These are phyloP conservation scores for Ctenicera cuprea DNA, from an alignment of 2,888 invertebrate genomes.

Conservation along the genomic window DNA sequence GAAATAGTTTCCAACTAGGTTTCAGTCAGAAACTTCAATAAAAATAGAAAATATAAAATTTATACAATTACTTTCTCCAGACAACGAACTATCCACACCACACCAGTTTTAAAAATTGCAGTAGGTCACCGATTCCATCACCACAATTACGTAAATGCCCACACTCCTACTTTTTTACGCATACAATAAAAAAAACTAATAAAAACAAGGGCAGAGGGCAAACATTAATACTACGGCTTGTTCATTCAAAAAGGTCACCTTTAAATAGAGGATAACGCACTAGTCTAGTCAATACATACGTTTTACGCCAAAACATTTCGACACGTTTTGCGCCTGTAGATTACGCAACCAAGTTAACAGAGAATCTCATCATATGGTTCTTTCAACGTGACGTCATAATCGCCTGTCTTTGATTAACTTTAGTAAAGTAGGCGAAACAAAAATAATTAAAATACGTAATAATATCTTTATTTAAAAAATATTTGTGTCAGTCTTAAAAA, in stretches of 20 bases:
- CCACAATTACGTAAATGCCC: conserved; percentile 21
- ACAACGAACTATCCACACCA: background rate
- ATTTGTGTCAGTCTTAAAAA: too few relatives aligned
- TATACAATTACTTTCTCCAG: background rate
- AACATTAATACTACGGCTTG: conserved; percentile 16
- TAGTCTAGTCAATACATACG: conserved; percentile 1
- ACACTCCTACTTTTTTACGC: background rate
- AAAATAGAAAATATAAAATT: conserved; percentile 6
- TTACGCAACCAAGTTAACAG: conserved; percentile 17
- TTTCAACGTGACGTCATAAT: too few relatives aligned
- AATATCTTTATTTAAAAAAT: too few relatives aligned
- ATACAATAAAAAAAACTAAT: conserved; percentile 6
- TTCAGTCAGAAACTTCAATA: background rate
- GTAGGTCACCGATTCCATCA: conserved; percentile 18
- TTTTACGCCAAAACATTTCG: conserved; percentile 1
- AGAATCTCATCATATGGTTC: too few relatives aligned
- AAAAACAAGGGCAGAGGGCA: conserved; percentile 31
- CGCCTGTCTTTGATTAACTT: too few relatives aligned
- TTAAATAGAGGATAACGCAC: conserved; percentile 23
- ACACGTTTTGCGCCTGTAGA: background rate
- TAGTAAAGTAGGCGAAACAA: too few relatives aligned
- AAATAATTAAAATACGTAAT: too few relatives aligned
- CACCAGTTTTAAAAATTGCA: conserved; percentile 6
- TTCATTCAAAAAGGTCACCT: conserved; percentile 40
- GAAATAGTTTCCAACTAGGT: background rate